A percentile compares a stretch with the other conserved stretches of the same genome.
These are phyloP conservation scores for Campoplex nolae DNA, from an alignment of 2,888 invertebrate genomes.

Conservation along the genomic window DNA sequence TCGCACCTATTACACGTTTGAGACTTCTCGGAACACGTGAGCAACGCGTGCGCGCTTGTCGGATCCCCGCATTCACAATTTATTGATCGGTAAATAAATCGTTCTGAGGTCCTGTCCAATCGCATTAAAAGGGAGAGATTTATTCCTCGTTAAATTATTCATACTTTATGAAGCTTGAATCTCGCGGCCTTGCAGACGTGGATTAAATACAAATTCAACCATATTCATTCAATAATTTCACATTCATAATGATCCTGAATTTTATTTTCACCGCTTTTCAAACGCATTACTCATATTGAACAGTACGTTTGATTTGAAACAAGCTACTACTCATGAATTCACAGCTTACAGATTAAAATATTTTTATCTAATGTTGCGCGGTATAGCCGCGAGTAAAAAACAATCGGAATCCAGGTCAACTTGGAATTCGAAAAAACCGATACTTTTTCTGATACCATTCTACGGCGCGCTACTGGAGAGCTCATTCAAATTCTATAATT, in stretches of 20 bases:
- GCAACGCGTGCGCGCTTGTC: conserved; percentile 62
- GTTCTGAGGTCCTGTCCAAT: conserved; percentile 41
- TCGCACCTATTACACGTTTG: conserved; percentile 63
- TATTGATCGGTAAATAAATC: conserved; percentile 62
- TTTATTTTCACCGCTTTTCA: background rate
- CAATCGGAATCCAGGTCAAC: background rate
- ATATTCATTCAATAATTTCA: background rate
- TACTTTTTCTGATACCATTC: background rate
- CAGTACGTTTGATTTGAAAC: background rate
- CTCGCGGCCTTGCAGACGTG: background rate
- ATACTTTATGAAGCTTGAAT: conserved; percentile 11
- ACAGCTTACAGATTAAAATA: background rate
- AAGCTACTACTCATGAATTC: background rate
- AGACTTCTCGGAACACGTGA: conserved; percentile 40
- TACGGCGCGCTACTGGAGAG: background rate
- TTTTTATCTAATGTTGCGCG: background rate
- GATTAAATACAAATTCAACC: background rate
- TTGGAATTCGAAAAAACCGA: background rate
- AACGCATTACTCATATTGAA: background rate
- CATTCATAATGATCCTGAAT: background rate
- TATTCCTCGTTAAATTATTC: conserved; percentile 45
- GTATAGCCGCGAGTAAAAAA: background rate
- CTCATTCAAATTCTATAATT: background rate
- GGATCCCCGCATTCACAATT: conserved; percentile 69
- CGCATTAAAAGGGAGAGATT: conserved; percentile 32